Percentiles rank a stretch among this genome's conserved stretches.
These are phyloP conservation scores for Scolopax rusticola DNA, from an alignment of 2,797 vertebrate genomes.

Conservation along the genomic window DNA sequence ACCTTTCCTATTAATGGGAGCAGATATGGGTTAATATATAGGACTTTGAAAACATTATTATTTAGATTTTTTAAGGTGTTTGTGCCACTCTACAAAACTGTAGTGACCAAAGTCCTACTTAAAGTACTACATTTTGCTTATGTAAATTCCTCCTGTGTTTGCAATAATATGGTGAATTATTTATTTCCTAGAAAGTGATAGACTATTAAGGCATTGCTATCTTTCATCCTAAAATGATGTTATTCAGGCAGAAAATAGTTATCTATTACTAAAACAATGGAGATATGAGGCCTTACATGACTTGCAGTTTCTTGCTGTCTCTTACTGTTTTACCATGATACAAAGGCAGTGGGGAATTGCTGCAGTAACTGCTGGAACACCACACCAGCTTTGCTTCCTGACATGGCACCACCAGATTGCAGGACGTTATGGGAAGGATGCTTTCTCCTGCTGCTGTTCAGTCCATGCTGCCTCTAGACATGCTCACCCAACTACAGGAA, in stretches of 20 bases:
- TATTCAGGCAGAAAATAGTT: neutral
- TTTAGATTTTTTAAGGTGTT: neutral
- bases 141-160: neutral
- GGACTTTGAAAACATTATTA: neutral
- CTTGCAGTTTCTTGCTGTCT: neutral
- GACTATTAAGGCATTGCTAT: neutral
- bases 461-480: neutral
- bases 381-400: neutral
- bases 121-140: neutral
- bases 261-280: neutral
- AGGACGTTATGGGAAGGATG: neutral
- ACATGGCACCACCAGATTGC: neutral
- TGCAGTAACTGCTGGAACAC: neutral
- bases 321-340: neutral
- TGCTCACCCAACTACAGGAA: rapidly evolving
- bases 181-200: neutral
- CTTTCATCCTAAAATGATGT: neutral
- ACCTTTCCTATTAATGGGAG: neutral
- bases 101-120: neutral
- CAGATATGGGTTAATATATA: neutral
- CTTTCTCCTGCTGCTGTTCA: neutral
- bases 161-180: neutral
- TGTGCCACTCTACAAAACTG: neutral
- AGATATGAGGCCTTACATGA: neutral
- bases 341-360: neutral